phyloP scores from a whole-genome alignment of 2,797 vertebrate genomes.

The Vespertilio murinus region DNA sequence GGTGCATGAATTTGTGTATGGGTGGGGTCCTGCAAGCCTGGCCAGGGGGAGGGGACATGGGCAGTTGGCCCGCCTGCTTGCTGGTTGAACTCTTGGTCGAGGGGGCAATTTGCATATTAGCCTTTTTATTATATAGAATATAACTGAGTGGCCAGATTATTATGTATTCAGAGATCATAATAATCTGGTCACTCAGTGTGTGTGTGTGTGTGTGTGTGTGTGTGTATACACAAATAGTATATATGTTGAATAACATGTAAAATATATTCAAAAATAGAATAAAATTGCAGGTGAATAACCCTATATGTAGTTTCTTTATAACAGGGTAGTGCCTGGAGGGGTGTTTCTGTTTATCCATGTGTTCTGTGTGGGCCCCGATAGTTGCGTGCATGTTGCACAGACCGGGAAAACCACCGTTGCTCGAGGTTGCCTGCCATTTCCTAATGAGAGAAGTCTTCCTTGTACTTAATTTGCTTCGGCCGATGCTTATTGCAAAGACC shows the following conservation, averaged over 20 bases:
- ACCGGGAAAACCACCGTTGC: neutral
- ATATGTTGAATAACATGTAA: neutral
- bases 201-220: no score
- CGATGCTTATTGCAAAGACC: conserved; percentile 8
- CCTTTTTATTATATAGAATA: no score
- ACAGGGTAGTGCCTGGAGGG: neutral
- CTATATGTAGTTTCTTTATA: neutral
- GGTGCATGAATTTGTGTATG: no score
- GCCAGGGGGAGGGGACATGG: no score
- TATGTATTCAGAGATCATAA: no score
- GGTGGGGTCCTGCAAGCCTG: no score
- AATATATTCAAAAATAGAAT: neutral
- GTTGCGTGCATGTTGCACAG: neutral
- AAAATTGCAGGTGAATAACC: neutral
- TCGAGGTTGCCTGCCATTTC: conserved; percentile 14
- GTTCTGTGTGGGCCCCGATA: neutral
- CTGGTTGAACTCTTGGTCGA: no score
- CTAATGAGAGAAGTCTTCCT: conserved; percentile 24
- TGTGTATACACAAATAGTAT: neutral
- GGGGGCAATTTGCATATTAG: no score
- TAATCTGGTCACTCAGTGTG: no score
- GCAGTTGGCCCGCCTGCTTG: no score
- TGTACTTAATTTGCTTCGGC: conserved; percentile 50
- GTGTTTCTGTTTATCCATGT: neutral
- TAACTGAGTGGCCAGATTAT: no score